Evolutionary conservation across 2,888 invertebrate species (phyloP).

Genomic region (Archaeoteleia sp.): DNA sequence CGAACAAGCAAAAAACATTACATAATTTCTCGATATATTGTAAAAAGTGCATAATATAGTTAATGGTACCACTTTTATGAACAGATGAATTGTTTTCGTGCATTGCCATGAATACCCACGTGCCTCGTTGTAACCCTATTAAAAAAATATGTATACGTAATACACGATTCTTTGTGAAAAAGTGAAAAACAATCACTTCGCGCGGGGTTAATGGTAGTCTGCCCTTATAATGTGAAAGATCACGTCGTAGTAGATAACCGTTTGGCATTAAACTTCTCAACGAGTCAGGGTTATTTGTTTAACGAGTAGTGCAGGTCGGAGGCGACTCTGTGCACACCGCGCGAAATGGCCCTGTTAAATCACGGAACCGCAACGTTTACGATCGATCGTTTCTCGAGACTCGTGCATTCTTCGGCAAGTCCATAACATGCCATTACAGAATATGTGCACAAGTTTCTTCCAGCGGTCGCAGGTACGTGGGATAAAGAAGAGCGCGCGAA

Average conservation of each 20-base stretch:
- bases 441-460: too few relatives aligned
- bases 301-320: not conserved
- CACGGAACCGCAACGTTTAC: constrained; percentile 16
- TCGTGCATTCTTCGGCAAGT: too few relatives aligned
- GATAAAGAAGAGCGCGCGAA: too few relatives aligned
- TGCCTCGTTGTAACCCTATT: too few relatives aligned
- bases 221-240: constrained; percentile 6
- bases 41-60: too few relatives aligned
- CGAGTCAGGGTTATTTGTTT: not conserved
- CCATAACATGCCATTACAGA: too few relatives aligned
- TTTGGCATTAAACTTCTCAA: not conserved
- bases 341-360: constrained; percentile 18
- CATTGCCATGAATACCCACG: too few relatives aligned
- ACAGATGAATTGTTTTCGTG: too few relatives aligned
- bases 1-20: too few relatives aligned
- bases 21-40: too few relatives aligned
- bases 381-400: not conserved
- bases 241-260: not conserved
- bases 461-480: too few relatives aligned
- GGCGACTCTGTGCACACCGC: constrained; percentile 1
- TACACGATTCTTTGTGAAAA: not conserved
- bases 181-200: not conserved
- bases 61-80: too few relatives aligned
- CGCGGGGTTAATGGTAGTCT: not conserved
- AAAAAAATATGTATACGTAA: not conserved